Conservation (phyloP, 2,888 invertebrate species). For the Brachynemurus nebulosus region DNA sequence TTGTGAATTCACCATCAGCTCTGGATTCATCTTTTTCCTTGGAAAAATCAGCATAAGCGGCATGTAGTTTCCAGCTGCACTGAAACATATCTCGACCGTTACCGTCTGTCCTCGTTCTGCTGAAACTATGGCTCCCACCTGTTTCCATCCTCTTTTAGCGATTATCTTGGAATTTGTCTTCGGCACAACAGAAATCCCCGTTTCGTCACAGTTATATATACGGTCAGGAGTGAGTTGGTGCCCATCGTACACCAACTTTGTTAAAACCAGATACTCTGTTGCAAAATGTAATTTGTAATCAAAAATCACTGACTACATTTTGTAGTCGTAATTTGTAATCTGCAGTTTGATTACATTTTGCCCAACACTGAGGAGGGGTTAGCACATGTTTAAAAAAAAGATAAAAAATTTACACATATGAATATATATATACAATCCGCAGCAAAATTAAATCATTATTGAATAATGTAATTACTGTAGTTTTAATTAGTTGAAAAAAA, state of each 20-base stretch:
- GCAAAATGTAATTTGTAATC: no score
- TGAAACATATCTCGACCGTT: slow-evolving; percentile 15
- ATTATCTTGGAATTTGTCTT: slow-evolving; percentile 16
- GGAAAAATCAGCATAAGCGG: slow-evolving; percentile 14
- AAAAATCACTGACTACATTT: no score
- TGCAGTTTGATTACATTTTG: no score
- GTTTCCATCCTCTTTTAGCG: slow-evolving; percentile 14
- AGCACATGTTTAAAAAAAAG: no score
- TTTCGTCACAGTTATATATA: slow-evolving; percentile 24
- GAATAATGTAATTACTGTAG: no score
- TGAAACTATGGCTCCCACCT: slow-evolving; percentile 11
- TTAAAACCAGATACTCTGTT: slow-evolving; percentile 25
- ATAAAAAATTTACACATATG: no score
- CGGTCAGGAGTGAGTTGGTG: slow-evolving; percentile 19
- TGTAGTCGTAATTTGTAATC: no score
- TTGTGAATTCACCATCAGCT: not conserved
- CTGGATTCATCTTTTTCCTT: slow-evolving; percentile 2
- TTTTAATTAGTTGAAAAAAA: no score
- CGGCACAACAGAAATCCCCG: slow-evolving; percentile 22
- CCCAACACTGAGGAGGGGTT: no score
- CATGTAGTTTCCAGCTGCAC: slow-evolving; percentile 13
- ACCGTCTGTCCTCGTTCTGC: slow-evolving; percentile 2
- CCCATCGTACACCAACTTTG: slow-evolving; percentile 21
- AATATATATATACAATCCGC: no score
- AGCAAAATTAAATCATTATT: no score